Base-by-base conservation (phyloP, 2,797 vertebrate species). In the Salmo trutta region DNA sequence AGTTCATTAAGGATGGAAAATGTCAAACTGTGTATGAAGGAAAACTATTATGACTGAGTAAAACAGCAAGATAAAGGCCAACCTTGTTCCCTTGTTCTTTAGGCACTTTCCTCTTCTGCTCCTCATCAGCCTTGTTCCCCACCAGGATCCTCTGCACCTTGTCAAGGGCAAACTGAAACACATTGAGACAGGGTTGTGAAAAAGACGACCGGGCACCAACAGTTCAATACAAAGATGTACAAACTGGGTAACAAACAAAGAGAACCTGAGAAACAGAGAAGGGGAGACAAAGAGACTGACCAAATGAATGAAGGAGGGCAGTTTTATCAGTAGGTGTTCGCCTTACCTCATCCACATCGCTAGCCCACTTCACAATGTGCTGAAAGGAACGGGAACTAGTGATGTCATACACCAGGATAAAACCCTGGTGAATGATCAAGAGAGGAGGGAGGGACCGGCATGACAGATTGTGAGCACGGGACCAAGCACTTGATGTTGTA, bases 341-440 rank as follows among this genome's bases (percentile, higher is more conserved):
- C 14, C 90, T 90, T 90, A 98, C 97, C 93, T 98, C 96, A 27
- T 98, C 97, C 86, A 98, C 96, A 71, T 98, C 97, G 16, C 96
- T 94, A 88, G 94, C 95, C 97, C 97, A 98, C 91, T 98, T 99
- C 73, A 94, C 94, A 16, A 98, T 96, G 92, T 98, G 96, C 91
- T 97, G 96, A 88, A 97, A 98, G 79, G 97, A 98, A 5, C 92
- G 88, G 78, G 95, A 91, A 0, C 92, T 95, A 85, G 96, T 93
- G 86, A 99, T 95, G 92, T 99, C 97, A 0, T 99, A 99, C 21
- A 98, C 96, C 86, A 98, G 92, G 91, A 98, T 89, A 84, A 98
- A 96, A 17, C 97, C 97, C 97, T 98, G 88, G 1, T 51, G 77
- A 70, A 64, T 47, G 82, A 84, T 29, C 10, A 62, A 83, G 52